Base-by-base conservation (phyloP, 2,888 invertebrate species). In the Diarsia mendica region DNA sequence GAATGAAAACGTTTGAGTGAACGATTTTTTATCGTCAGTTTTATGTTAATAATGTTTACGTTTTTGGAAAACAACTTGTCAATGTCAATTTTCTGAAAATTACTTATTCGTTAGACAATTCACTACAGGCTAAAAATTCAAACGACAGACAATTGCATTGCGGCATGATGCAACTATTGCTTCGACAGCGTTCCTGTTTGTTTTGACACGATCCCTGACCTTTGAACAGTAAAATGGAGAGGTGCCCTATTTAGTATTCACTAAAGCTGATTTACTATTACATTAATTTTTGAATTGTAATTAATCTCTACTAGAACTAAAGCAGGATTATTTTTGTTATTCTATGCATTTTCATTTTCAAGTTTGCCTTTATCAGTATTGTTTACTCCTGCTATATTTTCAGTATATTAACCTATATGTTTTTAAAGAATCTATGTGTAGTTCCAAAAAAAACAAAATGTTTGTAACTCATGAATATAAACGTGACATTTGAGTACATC, bases 151-250 rank as follows among this genome's bases (percentile, higher is more conserved):
- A 82, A 77, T 76, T 82, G 81, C 86, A 77, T 69, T 63, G 79
- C 69, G 60, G 68, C 9, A 61, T 88, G 86, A 78, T 84, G 88
- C 81, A 88, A 88, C 73, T 73, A 39, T 87, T 83, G 64, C 84
- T 77, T 66, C 73, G 82, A 72, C 67, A 67, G 65, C 64, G 66
- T 75, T 74, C 86, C 77, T 75, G 79, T 82, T 84, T 80, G 76
- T 83, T 78, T 84, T 86, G 87, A 86, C 83, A 85, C 75, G 75
- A 75, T 82, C 48, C 20, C 10, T 71, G 77, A 74, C 86, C 82
- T 87, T 80, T 84, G 74, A 66, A 51, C 51, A 44, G 51, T 66
- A 51, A 64, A 55, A 82, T 82, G 51, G 51, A 58, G 61, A 44
- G 66, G 66, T 69, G 51, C n/a, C 51, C 61, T 18, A 58, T 81